phyloP scores from a whole-genome alignment of 37 sponge, comb jelly and placozoan species.

The Theonella swinhoei region DNA sequence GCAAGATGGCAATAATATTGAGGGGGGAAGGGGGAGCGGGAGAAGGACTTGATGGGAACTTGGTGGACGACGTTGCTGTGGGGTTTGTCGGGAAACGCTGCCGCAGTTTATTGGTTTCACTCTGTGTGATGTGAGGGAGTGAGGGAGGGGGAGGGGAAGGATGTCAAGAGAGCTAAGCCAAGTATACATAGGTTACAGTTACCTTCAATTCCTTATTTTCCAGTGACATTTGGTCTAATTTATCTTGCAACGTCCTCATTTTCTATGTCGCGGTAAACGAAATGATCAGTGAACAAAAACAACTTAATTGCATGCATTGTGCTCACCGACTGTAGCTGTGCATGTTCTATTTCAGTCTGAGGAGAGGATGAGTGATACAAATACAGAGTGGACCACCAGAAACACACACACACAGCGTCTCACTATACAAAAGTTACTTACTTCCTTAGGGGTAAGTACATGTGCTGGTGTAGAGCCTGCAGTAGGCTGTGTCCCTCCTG shows the following conservation, averaged over 20 bases:
- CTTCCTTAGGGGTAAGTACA: too few species aligned
- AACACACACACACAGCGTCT: not conserved
- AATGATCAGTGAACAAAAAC: not conserved
- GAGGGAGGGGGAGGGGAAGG: slow-evolving; percentile 5
- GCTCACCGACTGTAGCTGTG: slow-evolving; percentile 35
- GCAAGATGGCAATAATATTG: slow-evolving; percentile 44
- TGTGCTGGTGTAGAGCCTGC: slow-evolving; percentile 57
- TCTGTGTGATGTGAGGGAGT: slow-evolving; percentile 16
- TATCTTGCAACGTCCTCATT: slow-evolving; percentile 46
- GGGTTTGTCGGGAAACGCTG: slow-evolving; percentile 18
- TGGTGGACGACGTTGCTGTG: slow-evolving; percentile 2
- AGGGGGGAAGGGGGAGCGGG: slow-evolving; percentile 24
- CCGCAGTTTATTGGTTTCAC: slow-evolving; percentile 56
- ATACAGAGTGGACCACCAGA: too few species aligned
- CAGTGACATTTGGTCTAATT: slow-evolving; percentile 36
- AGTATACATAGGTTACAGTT: not conserved
- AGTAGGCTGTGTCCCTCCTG: slow-evolving; percentile 23
- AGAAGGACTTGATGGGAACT: not conserved
- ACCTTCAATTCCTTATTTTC: slow-evolving; percentile 71
- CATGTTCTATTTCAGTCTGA: slow-evolving; percentile 34
- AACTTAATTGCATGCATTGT: not conserved
- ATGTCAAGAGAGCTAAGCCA: not conserved
- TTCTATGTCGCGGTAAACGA: slow-evolving; percentile 19
- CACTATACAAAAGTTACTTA: too few species aligned
- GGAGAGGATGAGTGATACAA: not conserved